These are phyloP conservation scores for Climacteris rufus DNA, from an alignment of 2,113 vertebrate genomes.

Conservation along the genomic window DNA sequence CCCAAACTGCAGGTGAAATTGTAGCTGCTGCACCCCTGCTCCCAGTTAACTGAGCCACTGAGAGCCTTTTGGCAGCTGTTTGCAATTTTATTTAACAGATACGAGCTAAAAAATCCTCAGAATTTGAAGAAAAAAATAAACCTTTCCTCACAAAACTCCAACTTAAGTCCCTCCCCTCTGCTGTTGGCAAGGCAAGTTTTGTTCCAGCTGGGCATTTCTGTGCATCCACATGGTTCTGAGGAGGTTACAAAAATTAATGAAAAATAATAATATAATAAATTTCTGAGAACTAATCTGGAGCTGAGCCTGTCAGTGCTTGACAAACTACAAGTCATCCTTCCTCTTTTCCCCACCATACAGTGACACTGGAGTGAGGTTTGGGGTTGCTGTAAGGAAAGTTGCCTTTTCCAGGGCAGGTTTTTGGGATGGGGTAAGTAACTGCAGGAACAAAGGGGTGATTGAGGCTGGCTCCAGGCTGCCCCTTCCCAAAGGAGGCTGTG, in stretches of 20 bases:
- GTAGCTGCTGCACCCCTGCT: neutral
- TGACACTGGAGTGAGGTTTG: neutral
- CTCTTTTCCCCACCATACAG: accelerated
- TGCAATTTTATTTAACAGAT: neutral
- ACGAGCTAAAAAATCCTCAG: neutral
- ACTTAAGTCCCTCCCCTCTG: accelerated
- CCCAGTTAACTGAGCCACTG: neutral
- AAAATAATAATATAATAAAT: neutral
- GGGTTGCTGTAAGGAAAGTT: neutral
- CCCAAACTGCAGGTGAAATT: neutral
- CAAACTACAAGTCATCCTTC: neutral
- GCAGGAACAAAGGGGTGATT: neutral
- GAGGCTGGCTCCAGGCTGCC: neutral
- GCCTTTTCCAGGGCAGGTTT: neutral
- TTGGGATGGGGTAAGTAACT: neutral
- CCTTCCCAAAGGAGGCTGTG: neutral
- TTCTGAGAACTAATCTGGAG: no score
- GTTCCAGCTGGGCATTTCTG: neutral
- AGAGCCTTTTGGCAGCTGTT: neutral
- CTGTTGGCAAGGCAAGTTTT: neutral
- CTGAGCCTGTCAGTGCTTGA: neutral
- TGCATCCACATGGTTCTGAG: neutral
- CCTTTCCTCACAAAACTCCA: neutral
- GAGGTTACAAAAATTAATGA: neutral
- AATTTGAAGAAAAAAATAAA: neutral